These are phyloP conservation scores for Crossocerus cetratus DNA, from an alignment of 2,888 invertebrate genomes.

Conservation along the genomic window DNA sequence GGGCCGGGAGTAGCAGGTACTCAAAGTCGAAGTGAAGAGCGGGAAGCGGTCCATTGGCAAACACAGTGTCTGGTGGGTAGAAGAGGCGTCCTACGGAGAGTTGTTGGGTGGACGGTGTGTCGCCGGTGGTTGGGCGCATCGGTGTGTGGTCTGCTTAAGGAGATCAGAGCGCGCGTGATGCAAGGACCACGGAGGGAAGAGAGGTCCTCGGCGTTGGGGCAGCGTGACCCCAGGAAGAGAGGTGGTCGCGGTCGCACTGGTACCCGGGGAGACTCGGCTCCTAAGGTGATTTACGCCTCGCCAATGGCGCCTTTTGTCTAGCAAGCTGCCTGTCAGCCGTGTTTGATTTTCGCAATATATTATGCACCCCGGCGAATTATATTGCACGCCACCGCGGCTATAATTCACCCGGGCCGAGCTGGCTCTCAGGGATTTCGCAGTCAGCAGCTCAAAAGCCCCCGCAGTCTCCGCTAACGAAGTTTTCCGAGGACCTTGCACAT, in stretches of 20 bases:
- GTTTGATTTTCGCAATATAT: constrained; percentile 66
- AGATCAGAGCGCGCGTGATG: constrained; percentile 19
- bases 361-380: constrained; percentile 57
- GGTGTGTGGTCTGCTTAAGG: constrained; percentile 64
- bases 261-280: constrained; percentile 29
- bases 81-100: constrained; percentile 41
- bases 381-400: constrained; percentile 45
- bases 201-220: constrained; percentile 10
- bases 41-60: constrained; percentile 51
- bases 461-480: too few species aligned
- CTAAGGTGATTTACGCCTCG: constrained; percentile 65
- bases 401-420: constrained; percentile 56
- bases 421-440: too few species aligned
- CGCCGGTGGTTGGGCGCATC: constrained; percentile 39
- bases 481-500: too few species aligned
- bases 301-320: constrained; percentile 67
- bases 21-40: constrained; percentile 54
- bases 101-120: constrained; percentile 54
- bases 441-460: too few species aligned
- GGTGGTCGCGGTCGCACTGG: background rate
- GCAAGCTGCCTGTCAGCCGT: constrained; percentile 58
- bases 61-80: constrained; percentile 47
- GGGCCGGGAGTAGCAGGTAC: constrained; percentile 54
- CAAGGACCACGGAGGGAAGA: background rate
- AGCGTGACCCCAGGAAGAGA: constrained; percentile 37